phyloP scores from a whole-genome alignment of 2,888 invertebrate species.

The Eutolmus rufibarbis region DNA sequence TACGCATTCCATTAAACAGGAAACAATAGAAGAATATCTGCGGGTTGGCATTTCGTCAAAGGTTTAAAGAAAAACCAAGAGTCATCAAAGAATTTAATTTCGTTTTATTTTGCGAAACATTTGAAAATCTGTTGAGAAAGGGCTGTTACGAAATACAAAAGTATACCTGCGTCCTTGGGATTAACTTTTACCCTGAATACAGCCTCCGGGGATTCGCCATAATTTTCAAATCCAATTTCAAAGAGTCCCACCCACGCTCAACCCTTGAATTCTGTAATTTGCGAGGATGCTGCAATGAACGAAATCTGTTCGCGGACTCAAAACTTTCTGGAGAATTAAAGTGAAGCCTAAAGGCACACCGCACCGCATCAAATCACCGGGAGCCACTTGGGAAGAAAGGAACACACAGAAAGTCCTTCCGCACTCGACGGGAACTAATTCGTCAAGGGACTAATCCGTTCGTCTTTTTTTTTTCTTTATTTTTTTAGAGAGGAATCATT shows the following conservation, averaged over 20 bases:
- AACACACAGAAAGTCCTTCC: background rate
- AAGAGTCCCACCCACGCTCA: background rate
- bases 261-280: background rate
- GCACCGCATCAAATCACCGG: background rate
- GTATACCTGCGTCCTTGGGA: background rate
- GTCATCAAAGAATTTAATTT: background rate
- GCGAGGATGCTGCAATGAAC: background rate
- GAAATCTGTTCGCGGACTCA: background rate
- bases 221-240: background rate
- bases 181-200: background rate
- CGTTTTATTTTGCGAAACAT: background rate
- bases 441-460: slow-evolving; percentile 15
- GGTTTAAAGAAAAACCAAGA: background rate
- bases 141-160: background rate
- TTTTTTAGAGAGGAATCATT: background rate
- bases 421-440: background rate
- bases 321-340: background rate
- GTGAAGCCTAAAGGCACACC: background rate
- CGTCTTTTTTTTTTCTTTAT: background rate
- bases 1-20: background rate
- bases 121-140: background rate
- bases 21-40: background rate
- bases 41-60: background rate
- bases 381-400: background rate
- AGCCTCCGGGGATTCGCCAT: background rate